Evolutionary conservation across 2,888 invertebrate genomes (phyloP).

Genomic region (Lasioglossum leucozonium): DNA sequence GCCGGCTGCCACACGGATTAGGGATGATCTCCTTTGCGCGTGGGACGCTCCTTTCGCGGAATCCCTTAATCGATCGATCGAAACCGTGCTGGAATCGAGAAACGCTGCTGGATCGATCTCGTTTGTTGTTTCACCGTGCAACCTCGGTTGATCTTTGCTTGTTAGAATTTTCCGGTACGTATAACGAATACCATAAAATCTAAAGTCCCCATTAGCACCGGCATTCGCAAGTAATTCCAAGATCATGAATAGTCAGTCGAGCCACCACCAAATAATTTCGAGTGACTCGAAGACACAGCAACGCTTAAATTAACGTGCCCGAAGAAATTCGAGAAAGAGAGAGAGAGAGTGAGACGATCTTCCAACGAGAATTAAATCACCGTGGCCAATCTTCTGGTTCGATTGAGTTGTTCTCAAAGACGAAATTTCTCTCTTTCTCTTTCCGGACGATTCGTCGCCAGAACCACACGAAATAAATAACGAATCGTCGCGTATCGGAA

Average conservation of each 20-base stretch:
- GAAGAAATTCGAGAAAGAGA: not conserved
- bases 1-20: slow-evolving; percentile 41
- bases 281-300: not conserved
- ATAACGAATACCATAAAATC: not conserved
- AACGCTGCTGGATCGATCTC: too few species aligned
- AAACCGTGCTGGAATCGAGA: not conserved
- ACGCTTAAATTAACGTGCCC: not conserved
- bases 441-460: not conserved
- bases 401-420: slow-evolving; percentile 45
- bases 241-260: not conserved
- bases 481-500: slow-evolving; percentile 38
- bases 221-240: not conserved
- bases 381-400: slow-evolving; percentile 5
- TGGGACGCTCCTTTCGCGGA: slow-evolving; percentile 9
- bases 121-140: too few species aligned
- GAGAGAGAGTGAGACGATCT: too few species aligned
- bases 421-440: not conserved
- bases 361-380: slow-evolving; percentile 39
- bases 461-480: slow-evolving; percentile 25
- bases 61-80: slow-evolving; percentile 23
- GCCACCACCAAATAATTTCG: not conserved
- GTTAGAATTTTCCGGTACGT: not conserved
- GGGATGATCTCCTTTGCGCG: slow-evolving; percentile 50
- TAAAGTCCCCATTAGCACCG: not conserved
- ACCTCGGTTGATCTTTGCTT: too few species aligned